Conservation (phyloP, 2,888 invertebrate genomes). For the Phaedon cochleariae region DNA sequence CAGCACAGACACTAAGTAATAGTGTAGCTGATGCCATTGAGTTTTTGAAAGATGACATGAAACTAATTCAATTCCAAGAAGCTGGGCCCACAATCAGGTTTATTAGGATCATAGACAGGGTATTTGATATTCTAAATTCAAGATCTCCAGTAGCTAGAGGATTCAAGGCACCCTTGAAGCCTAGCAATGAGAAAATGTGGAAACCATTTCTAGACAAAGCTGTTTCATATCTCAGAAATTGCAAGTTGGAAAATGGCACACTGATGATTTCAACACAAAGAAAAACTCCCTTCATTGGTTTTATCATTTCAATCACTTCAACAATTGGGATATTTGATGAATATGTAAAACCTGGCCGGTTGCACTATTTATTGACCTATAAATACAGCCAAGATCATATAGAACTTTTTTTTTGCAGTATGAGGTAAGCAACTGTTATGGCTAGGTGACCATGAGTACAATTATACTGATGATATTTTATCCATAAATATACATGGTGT, state of each 20-base stretch:
- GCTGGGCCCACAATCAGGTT: conserved; percentile 25
- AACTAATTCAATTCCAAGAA: conserved; percentile 21
- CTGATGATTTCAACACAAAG: neutral
- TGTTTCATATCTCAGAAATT: conserved; percentile 14
- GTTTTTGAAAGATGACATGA: conserved; percentile 25
- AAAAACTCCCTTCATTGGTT: conserved; percentile 10
- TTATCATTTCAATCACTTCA: neutral
- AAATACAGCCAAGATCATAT: conserved; percentile 15
- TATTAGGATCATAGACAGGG: conserved; percentile 23
- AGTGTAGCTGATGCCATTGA: conserved; percentile 37
- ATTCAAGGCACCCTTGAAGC: conserved; percentile 6
- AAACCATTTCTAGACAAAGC: conserved; percentile 1
- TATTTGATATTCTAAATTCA: conserved; percentile 33
- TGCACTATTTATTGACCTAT: conserved; percentile 8
- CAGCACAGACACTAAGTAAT: conserved; percentile 34
- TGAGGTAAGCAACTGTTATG: conserved; percentile 8
- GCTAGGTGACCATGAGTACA: too few relatives aligned
- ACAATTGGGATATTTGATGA: conserved; percentile 2
- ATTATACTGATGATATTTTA: too few relatives aligned
- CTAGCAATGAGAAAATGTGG: conserved; percentile 22
- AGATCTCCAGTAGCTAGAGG: conserved; percentile 20
- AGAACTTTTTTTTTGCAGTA: conserved; percentile 8
- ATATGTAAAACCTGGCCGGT: neutral
- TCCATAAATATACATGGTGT: too few relatives aligned
- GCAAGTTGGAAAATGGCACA: neutral